Base-by-base conservation (phyloP, 2,113 vertebrate species). In the Hydrochoerus hydrochaeris region DNA sequence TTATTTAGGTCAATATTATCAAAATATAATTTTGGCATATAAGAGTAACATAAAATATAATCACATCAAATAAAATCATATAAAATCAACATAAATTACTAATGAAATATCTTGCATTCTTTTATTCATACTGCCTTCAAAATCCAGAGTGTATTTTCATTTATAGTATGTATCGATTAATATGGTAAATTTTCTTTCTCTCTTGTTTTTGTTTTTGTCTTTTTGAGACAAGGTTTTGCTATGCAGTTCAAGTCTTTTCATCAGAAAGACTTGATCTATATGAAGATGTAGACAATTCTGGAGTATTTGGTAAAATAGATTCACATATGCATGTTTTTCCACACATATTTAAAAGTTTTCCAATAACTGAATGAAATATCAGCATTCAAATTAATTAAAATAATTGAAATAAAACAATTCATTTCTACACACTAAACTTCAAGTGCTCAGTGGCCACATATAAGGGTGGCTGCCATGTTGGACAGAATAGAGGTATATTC, bases 301-400 rank as follows among this genome's bases (percentile, higher is more conserved):
- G 49, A 63, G 57, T 85, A 91, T 62, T 88, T 75, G 77, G 82
- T 77, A 80, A 96, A 71, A 57, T 57, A 49, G 30, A 60, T 85
- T 92, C 13, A 35, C 49, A 32, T 85, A 92, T 44, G 60, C 13
- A 80, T 63, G 57, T 75, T 95, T 73, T 94, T 85, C 77, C 20
- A 96, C 44, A 71, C 35, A 26, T 78, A 86, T 63, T 46, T 75
- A 58, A 60, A 87, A 69, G 28, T 85, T 85, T 80, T 77, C 63
- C 7, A 77, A 71, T 88, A 96, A 67, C 30, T 69, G 73, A 57
- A 87, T 91, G 8, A 10, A 77, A 9, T 63, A 62, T 81, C 49
- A 28, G 30, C 77, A 88, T 87, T 92, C 13, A 97, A 73, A 60
- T 80, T 80, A 85, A 92, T 94, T 86, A 84, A 86, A 95, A 92